A percentile compares a stretch with the other conserved stretches of the same genome.
Conservation (phyloP, 2,888 invertebrate species). For the Deroplatys truncata region DNA sequence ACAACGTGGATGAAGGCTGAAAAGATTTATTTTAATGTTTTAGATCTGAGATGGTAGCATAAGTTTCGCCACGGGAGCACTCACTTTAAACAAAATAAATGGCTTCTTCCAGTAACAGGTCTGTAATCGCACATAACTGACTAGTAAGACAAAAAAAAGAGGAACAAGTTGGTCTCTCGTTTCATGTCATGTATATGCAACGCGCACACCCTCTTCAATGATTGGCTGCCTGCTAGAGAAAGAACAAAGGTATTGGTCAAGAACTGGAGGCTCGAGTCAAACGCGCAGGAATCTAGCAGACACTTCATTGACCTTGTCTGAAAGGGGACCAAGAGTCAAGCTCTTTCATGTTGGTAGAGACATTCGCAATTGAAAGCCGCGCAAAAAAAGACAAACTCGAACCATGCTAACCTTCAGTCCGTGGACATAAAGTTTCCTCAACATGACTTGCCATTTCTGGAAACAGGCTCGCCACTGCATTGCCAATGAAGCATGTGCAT, state of each 20-base stretch:
- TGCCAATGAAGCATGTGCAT: no score
- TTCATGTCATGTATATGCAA: not conserved
- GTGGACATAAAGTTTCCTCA: not conserved
- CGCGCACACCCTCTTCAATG: not conserved
- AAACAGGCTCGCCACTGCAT: no score
- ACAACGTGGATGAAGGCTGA: not conserved
- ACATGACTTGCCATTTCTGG: not conserved
- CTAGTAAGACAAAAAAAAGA: not conserved
- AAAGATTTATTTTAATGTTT: not conserved
- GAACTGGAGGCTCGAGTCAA: constrained; percentile 1
- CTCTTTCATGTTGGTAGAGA: not conserved
- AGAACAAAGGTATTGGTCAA: not conserved
- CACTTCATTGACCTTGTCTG: not conserved
- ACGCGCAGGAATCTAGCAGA: not conserved
- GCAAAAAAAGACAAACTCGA: not conserved
- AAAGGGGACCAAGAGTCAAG: not conserved
- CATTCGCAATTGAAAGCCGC: not conserved
- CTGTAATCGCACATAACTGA: not conserved
- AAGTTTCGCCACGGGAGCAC: not conserved
- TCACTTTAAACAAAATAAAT: not conserved
- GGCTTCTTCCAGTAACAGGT: not conserved
- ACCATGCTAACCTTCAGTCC: not conserved
- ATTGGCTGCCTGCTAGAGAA: not conserved
- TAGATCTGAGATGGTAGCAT: not conserved
- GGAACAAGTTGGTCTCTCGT: not conserved